These are phyloP conservation scores for Margarornis squamiger DNA, from an alignment of 2,797 vertebrate species.

Conservation along the genomic window DNA sequence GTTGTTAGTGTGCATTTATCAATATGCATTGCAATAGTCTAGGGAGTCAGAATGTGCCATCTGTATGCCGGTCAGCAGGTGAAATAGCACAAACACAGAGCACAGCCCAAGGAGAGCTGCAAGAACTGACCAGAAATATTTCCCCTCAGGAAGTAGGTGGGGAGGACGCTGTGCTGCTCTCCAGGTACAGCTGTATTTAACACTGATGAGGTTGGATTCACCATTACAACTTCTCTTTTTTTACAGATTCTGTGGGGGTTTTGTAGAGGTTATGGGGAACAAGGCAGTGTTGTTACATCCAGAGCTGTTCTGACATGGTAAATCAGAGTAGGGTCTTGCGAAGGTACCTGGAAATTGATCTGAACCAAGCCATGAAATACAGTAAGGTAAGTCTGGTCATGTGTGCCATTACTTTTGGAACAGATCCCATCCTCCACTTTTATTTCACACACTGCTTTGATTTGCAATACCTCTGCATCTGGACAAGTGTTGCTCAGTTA, in stretches of 20 bases:
- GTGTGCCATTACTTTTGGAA: neutral
- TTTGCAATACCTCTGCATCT: neutral
- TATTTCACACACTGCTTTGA: neutral
- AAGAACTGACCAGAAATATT: neutral
- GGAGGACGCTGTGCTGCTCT: fast-evolving
- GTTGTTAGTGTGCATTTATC: neutral
- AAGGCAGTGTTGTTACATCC: neutral
- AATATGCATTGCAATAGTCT: neutral
- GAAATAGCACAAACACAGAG: neutral
- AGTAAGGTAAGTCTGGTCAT: neutral
- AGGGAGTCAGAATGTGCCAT: neutral
- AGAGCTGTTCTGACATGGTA: neutral
- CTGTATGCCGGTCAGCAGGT: neutral
- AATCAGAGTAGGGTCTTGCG: neutral
- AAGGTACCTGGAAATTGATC: neutral
- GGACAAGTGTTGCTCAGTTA: neutral
- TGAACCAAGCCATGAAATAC: neutral
- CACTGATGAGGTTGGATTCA: fast-evolving
- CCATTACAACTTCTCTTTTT: neutral
- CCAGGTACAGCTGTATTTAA: neutral
- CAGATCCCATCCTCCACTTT: neutral
- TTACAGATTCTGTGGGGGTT: neutral
- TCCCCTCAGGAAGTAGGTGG: neutral
- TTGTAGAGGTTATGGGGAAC: neutral
- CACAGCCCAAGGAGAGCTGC: neutral